Conservation (phyloP, 1,140 invertebrate species). For the Penaeus japonicus region DNA sequence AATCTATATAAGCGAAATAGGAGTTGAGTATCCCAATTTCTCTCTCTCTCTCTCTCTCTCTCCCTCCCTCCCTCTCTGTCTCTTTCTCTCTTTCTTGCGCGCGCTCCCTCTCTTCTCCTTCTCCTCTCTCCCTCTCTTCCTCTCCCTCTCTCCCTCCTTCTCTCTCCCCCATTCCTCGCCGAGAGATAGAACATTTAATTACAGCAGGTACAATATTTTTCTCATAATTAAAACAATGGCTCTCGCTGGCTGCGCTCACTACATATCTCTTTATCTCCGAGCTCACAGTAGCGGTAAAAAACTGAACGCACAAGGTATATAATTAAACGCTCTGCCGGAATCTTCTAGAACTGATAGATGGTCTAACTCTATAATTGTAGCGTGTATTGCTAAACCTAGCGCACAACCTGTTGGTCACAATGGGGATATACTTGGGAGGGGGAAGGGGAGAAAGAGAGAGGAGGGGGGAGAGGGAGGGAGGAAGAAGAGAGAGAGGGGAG, state of each 20-base stretch:
- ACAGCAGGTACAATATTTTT: not conserved
- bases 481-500: no score
- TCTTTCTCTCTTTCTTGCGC: no score
- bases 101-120: no score
- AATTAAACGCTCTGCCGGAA: not conserved
- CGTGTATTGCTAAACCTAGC: slow-evolving; percentile 45
- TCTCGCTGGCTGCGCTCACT: not conserved
- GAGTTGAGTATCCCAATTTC: no score
- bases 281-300: slow-evolving; percentile 16
- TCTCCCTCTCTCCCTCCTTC: not conserved
- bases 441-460: no score
- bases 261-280: not conserved
- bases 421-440: not conserved
- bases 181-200: not conserved
- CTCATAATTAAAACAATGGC: slow-evolving; percentile 7
- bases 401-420: slow-evolving; percentile 23
- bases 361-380: slow-evolving; percentile 43
- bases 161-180: not conserved
- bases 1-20: no score
- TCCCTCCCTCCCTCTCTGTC: no score
- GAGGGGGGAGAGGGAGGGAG: no score
- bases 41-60: no score
- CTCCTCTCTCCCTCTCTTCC: not conserved
- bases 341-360: not conserved
- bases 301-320: slow-evolving; percentile 17